These are phyloP conservation scores for Ciconia stormi DNA, from an alignment of 2,113 vertebrate species.

Conservation along the genomic window DNA sequence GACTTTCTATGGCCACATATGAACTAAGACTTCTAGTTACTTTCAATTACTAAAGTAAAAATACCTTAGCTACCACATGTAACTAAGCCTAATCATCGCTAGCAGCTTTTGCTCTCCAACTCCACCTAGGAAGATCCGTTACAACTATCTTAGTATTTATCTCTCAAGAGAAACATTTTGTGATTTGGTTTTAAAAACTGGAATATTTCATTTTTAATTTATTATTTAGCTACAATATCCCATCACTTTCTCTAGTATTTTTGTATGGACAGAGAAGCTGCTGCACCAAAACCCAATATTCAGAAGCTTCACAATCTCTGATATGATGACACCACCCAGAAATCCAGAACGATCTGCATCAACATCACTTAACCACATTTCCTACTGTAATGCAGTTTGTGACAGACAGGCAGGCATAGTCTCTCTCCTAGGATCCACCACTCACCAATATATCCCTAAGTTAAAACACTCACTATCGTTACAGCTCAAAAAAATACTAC, in stretches of 20 bases:
- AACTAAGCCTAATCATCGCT: neutral
- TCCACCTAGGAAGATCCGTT: neutral
- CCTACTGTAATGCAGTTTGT: neutral
- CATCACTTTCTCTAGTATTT: neutral
- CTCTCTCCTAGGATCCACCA: neutral
- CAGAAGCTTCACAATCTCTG: neutral
- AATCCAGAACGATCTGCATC: neutral
- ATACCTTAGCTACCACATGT: neutral
- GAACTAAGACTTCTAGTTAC: neutral
- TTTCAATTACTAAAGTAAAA: neutral
- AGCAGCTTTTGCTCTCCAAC: neutral
- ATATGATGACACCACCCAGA: neutral
- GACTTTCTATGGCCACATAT: neutral
- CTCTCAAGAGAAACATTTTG: neutral
- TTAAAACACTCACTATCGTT: neutral
- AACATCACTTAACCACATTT: neutral
- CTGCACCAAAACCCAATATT: neutral
- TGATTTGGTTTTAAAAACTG: neutral
- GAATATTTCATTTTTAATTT: neutral
- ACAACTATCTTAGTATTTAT: neutral
- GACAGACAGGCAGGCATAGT: neutral
- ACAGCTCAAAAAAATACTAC: neutral
- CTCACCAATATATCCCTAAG: neutral
- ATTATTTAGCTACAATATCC: neutral
- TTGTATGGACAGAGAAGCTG: neutral